A percentile compares a stretch with the other conserved stretches of the same genome.
phyloP scores from a whole-genome alignment of 2,888 invertebrate genomes.

The Aplocera efformata region DNA sequence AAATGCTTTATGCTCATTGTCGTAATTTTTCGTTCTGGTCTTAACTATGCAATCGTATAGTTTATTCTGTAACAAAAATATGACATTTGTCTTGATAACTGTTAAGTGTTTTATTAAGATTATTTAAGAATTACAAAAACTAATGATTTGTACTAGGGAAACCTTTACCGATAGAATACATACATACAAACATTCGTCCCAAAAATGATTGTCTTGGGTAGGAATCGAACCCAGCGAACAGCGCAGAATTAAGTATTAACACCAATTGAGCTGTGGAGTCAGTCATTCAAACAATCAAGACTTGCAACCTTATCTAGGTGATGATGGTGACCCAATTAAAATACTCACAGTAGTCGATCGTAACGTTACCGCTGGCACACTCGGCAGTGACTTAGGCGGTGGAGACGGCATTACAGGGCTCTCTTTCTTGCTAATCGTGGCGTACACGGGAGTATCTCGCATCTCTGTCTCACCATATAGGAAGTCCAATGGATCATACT shows the following conservation, averaged over 20 bases:
- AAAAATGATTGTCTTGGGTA: no score
- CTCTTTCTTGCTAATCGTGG: constrained; percentile 62
- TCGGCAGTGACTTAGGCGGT: constrained; percentile 67
- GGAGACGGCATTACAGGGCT: constrained; percentile 62
- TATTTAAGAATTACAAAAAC: no score
- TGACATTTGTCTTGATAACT: no score
- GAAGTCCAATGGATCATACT: constrained; percentile 74
- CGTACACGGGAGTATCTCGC: constrained; percentile 69
- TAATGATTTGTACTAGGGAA: no score
- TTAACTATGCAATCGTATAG: constrained; percentile 88
- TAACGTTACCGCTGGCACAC: constrained; percentile 57
- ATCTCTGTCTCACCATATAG: constrained; percentile 74
- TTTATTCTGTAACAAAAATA: constrained; percentile 70
- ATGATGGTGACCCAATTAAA: no score
- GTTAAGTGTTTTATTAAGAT: neutral
- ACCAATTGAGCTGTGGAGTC: no score
- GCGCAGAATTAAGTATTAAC: no score
- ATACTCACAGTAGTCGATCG: constrained; percentile 64
- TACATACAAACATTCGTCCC: no score
- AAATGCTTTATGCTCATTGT: constrained; percentile 90
- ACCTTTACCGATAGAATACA: no score
- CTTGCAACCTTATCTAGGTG: no score
- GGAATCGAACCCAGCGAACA: no score
- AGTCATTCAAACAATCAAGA: no score
- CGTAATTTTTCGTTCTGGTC: constrained; percentile 83